Percentiles rank a stretch among this genome's conserved stretches.
Conservation (phyloP, 2,888 invertebrate genomes). For the Noctuana brunneofusca region DNA sequence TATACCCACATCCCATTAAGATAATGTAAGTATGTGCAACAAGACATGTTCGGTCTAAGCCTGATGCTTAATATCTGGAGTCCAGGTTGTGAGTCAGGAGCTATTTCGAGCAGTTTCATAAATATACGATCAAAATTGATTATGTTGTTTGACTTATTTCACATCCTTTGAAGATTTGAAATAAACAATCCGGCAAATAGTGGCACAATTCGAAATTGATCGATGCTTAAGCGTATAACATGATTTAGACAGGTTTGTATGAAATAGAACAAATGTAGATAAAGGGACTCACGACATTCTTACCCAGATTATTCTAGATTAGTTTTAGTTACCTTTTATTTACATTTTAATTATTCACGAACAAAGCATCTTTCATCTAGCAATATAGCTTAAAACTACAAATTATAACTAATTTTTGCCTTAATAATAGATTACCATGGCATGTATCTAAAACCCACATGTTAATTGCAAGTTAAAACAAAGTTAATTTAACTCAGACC, state of each 20-base stretch:
- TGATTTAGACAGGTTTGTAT: background rate
- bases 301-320: no score
- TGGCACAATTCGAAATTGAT: no score
- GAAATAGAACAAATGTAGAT: no score
- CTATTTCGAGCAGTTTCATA: constrained; percentile 30
- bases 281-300: no score
- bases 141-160: constrained; percentile 23
- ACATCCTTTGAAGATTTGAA: constrained; percentile 26
- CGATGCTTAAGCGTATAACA: background rate
- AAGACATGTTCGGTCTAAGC: background rate
- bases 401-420: no score
- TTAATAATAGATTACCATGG: background rate
- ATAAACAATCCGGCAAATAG: constrained; percentile 17
- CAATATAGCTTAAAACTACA: no score
- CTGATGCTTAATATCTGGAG: constrained; percentile 18
- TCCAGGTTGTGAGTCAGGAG: constrained; percentile 16
- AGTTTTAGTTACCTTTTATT: no score
- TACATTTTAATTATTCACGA: no score
- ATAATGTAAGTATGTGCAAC: background rate
- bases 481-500: constrained; percentile 24
- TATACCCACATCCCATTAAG: background rate
- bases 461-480: background rate
- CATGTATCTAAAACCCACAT: constrained; percentile 1
- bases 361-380: no score
- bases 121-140: constrained; percentile 33